Conservation (phyloP, 92 coral and sea anemone genomes). For the Zoanthus sociatus region DNA sequence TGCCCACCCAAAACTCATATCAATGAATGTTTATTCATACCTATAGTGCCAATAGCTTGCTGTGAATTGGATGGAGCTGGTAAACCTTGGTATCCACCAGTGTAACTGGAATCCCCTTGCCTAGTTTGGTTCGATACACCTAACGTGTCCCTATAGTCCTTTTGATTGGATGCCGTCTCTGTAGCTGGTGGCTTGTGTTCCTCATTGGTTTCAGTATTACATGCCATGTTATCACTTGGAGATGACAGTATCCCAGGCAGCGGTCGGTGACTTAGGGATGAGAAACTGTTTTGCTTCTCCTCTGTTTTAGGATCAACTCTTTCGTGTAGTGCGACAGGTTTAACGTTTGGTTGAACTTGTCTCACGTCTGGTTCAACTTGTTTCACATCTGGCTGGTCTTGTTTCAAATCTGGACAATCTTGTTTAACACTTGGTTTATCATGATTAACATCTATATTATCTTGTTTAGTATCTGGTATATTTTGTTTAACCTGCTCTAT, state of each 20-base stretch:
- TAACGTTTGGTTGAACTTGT: not conserved
- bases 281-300: not conserved
- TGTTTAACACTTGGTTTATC: too few species aligned
- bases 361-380: too few species aligned
- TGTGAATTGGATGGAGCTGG: slow-evolving; percentile 25
- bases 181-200: not conserved
- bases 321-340: not conserved
- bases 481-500: not conserved
- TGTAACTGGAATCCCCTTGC: slow-evolving; percentile 19
- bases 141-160: not conserved
- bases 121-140: not conserved
- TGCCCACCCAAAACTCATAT: too few species aligned
- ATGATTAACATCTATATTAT: too few species aligned
- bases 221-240: not conserved
- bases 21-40: not conserved
- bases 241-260: slow-evolving; percentile 14
- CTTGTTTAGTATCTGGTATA: not conserved
- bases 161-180: not conserved
- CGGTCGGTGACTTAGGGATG: slow-evolving; percentile 10
- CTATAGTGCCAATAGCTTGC: slow-evolving; percentile 15
- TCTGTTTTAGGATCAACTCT: not conserved
- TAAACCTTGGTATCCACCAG: slow-evolving; percentile 26
- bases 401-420: too few species aligned
- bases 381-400: too few species aligned
- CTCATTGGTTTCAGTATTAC: not conserved